These are phyloP conservation scores for Synergus itoensis DNA, from an alignment of 2,888 invertebrate species.

Conservation along the genomic window DNA sequence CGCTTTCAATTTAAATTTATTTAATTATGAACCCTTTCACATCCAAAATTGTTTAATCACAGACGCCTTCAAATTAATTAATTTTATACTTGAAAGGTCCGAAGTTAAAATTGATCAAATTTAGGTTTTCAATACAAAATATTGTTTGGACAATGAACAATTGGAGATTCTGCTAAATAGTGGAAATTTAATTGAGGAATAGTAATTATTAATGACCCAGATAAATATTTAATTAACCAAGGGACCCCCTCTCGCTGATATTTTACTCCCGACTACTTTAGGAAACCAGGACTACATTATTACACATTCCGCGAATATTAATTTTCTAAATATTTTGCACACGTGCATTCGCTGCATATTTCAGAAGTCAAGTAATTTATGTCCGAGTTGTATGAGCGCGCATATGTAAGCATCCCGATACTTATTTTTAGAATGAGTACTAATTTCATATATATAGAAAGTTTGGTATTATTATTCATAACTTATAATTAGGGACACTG, in stretches of 20 bases:
- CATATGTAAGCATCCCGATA: constrained; percentile 24
- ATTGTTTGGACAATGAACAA: neutral
- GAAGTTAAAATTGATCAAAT: neutral
- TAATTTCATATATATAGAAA: constrained; percentile 30
- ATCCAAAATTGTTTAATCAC: no score
- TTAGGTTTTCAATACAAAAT: no score
- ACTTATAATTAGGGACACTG: neutral
- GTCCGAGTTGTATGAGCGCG: constrained; percentile 24
- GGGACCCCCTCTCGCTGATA: neutral
- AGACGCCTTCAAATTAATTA: no score
- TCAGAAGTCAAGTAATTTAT: constrained; percentile 37
- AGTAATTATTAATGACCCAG: neutral
- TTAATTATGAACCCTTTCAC: no score
- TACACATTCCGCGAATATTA: constrained; percentile 8
- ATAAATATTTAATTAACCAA: neutral
- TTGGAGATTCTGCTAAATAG: neutral
- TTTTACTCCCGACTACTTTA: constrained; percentile 8
- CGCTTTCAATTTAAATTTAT: no score
- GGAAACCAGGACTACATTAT: constrained; percentile 9
- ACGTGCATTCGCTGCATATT: constrained; percentile 36
- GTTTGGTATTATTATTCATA: constrained; percentile 19
- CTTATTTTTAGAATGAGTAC: constrained; percentile 30
- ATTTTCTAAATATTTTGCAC: constrained; percentile 40
- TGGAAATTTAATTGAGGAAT: neutral
- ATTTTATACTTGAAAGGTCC: neutral